These are phyloP conservation scores for Kryphioiulus occultus DNA, from an alignment of 2,888 invertebrate genomes.

Conservation along the genomic window DNA sequence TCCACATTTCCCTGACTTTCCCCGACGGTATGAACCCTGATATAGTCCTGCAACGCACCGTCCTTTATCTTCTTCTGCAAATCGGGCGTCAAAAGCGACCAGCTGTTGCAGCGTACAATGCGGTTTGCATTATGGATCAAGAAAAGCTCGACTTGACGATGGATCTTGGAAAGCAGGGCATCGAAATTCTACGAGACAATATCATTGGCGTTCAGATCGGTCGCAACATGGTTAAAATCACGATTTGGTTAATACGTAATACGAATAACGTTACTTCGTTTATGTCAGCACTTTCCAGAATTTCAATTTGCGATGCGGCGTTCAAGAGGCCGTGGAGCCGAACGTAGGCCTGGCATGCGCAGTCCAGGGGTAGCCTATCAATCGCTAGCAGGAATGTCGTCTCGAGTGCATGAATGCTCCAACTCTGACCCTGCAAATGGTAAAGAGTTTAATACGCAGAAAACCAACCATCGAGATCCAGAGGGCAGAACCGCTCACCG, in stretches of 20 bases:
- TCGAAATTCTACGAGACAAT: constrained; percentile 65
- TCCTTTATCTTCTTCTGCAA: constrained; percentile 61
- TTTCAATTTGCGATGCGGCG: constrained; percentile 54
- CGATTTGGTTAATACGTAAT: too few relatives aligned
- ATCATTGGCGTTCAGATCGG: too few relatives aligned
- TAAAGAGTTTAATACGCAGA: too few relatives aligned
- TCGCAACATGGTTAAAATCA: too few relatives aligned
- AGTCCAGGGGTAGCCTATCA: constrained; percentile 79
- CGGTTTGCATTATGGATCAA: constrained; percentile 72
- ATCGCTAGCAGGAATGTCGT: constrained; percentile 81
- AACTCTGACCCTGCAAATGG: constrained; percentile 68
- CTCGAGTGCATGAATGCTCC: constrained; percentile 78
- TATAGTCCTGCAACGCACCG: too few relatives aligned
- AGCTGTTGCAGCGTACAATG: constrained; percentile 60
- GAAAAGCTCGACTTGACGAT: constrained; percentile 74
- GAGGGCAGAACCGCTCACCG: constrained; percentile 61
- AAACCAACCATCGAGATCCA: too few relatives aligned
- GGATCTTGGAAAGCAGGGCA: constrained; percentile 70
- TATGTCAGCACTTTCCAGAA: constrained; percentile 1
- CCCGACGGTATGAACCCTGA: too few relatives aligned
- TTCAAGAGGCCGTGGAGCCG: constrained; percentile 60
- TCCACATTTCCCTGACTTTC: too few relatives aligned
- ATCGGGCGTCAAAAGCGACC: constrained; percentile 58
- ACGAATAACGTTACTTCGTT: constrained; percentile 39
- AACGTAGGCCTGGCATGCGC: constrained; percentile 81